Percentiles rank a stretch among this genome's conserved stretches.
These are phyloP conservation scores for Drosophila melanosoma DNA, from an alignment of 2,888 invertebrate species.

Conservation along the genomic window DNA sequence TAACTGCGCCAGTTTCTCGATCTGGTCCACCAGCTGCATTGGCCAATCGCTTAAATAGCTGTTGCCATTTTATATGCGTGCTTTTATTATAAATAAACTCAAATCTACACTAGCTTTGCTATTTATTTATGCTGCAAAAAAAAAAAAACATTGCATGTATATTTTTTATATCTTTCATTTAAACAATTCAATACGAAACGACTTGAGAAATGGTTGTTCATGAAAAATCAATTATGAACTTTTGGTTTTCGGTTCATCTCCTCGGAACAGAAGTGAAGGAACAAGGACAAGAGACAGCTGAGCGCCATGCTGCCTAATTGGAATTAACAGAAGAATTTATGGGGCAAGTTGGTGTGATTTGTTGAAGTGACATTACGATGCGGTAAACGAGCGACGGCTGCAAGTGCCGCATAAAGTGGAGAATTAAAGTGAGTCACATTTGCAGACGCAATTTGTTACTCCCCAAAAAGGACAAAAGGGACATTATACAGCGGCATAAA, in stretches of 20 bases:
- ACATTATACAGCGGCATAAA: constrained; percentile 66
- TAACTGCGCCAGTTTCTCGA: constrained; percentile 6
- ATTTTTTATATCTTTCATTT: background rate
- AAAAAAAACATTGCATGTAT: background rate
- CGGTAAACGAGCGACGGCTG: constrained; percentile 67
- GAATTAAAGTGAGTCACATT: constrained; percentile 62
- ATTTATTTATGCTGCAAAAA: background rate
- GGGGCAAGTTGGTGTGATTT: constrained; percentile 83
- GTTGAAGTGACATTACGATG: constrained; percentile 83
- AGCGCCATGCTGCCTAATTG: constrained; percentile 83
- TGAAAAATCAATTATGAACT: constrained; percentile 63
- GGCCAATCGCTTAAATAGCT: constrained; percentile 63
- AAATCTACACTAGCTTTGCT: background rate
- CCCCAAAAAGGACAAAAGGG: constrained; percentile 63
- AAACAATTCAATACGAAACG: background rate
- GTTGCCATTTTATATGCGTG: constrained; percentile 70
- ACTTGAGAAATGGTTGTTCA: constrained; percentile 22
- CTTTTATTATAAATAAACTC: constrained; percentile 27
- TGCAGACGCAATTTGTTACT: constrained; percentile 76
- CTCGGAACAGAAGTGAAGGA: background rate
- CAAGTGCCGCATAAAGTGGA: constrained; percentile 58
- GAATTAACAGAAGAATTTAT: constrained; percentile 84
- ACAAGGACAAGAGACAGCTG: constrained; percentile 68
- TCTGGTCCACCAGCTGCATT: constrained; percentile 64
- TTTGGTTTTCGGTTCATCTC: constrained; percentile 8